Evolutionary conservation across 2,888 invertebrate species (phyloP).

Genomic region (Tolmerus cingulatus): DNA sequence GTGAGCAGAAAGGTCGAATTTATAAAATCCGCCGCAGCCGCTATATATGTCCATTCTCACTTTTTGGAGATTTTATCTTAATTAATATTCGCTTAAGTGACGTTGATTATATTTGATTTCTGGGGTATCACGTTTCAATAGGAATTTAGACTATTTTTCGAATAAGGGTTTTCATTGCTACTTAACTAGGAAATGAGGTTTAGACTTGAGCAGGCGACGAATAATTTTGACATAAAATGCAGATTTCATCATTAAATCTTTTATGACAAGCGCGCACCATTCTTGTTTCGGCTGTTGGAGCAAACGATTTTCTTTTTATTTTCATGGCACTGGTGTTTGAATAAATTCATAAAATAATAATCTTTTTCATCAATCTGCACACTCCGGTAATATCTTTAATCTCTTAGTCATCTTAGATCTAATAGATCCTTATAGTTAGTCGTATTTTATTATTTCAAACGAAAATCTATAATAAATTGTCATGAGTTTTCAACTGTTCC

Average conservation of each 20-base stretch:
- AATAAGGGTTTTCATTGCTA: background rate
- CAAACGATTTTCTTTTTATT: background rate
- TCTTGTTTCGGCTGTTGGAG: background rate
- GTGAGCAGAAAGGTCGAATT: constrained; percentile 16
- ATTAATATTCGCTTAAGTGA: constrained; percentile 15
- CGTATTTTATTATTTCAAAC: no score
- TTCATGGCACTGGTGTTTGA: background rate
- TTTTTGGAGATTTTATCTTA: background rate
- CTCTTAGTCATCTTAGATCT: background rate
- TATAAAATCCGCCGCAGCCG: background rate
- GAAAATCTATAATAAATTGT: no score
- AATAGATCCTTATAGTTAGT: no score
- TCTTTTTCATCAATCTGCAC: background rate
- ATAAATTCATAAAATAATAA: constrained; percentile 27
- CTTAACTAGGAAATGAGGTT: constrained; percentile 2
- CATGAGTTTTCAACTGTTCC: no score
- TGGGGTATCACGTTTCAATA: background rate
- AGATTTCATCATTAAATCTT: constrained; percentile 7
- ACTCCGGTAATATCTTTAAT: background rate
- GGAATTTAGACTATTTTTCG: constrained; percentile 12
- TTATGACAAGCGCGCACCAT: background rate
- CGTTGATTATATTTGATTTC: constrained; percentile 4
- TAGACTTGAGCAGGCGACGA: background rate
- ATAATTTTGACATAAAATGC: constrained; percentile 27
- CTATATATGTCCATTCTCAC: background rate